These are phyloP conservation scores for Calcarius lapponicus DNA, from an alignment of 2,797 vertebrate genomes.

Conservation along the genomic window DNA sequence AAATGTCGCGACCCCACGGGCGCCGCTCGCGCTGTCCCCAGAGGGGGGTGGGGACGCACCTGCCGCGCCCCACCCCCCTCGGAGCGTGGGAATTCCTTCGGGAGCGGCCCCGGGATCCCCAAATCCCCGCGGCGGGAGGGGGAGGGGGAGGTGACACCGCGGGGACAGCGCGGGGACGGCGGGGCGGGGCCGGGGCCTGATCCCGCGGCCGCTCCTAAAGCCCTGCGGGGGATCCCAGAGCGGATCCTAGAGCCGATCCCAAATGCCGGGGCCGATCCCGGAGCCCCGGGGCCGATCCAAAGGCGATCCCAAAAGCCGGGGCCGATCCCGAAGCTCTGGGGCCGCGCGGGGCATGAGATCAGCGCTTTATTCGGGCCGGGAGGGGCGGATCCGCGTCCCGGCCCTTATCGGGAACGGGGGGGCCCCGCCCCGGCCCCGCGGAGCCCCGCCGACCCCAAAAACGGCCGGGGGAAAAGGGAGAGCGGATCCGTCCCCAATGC, in stretches of 20 bases:
- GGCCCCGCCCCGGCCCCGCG: neutral
- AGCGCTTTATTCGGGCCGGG: neutral
- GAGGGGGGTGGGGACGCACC: neutral
- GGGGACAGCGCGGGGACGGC: neutral
- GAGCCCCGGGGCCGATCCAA: neutral
- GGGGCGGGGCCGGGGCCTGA: neutral
- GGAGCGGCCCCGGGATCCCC: neutral
- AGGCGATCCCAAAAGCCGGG: neutral
- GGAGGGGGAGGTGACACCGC: neutral
- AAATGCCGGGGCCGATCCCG: too few species aligned
- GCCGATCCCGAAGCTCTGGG: neutral
- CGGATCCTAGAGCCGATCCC: neutral
- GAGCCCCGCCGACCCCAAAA: neutral
- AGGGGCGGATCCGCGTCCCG: neutral
- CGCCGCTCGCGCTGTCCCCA: neutral
- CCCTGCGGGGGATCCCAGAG: fast-evolving
- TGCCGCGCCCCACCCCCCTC: neutral
- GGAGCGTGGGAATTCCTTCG: neutral
- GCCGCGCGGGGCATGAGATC: neutral
- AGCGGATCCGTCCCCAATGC: fast-evolving
- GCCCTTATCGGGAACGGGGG: neutral
- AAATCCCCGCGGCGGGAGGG: fast-evolving
- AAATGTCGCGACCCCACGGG: neutral
- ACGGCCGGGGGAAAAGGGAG: neutral
- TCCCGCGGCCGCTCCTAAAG: neutral